These are phyloP conservation scores for Macrosoma leucophasiata DNA, from an alignment of 2,888 invertebrate species.

Conservation along the genomic window DNA sequence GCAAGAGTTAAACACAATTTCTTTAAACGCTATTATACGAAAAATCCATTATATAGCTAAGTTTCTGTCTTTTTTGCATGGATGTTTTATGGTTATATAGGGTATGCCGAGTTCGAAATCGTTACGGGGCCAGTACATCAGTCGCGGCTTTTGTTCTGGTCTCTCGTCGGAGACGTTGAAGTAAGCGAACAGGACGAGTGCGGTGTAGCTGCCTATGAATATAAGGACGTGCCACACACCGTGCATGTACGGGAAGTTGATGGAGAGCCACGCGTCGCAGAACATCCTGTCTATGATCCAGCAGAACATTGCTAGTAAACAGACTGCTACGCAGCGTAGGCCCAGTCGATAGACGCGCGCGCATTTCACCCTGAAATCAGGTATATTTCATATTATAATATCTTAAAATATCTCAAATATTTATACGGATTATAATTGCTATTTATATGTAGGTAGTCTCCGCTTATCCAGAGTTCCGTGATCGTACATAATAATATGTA, in stretches of 20 bases:
- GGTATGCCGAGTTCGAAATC: constrained; percentile 87
- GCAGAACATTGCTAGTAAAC: constrained; percentile 82
- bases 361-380: constrained; percentile 73
- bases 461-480: too few relatives aligned
- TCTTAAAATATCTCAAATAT: too few relatives aligned
- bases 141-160: constrained; percentile 80
- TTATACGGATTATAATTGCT: too few relatives aligned
- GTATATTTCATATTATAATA: too few relatives aligned
- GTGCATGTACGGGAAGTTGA: constrained; percentile 89
- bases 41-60: constrained; percentile 60
- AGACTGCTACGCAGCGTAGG: constrained; percentile 80
- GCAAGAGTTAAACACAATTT: constrained; percentile 12
- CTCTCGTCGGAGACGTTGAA: constrained; percentile 83
- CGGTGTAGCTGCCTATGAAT: constrained; percentile 85
- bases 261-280: constrained; percentile 85
- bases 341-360: constrained; percentile 82
- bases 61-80: constrained; percentile 63
- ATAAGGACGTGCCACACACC: constrained; percentile 89
- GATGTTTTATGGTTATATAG: constrained; percentile 80
- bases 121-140: constrained; percentile 86
- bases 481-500: too few relatives aligned
- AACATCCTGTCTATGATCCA: constrained; percentile 87
- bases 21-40: constrained; percentile 18
- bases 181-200: constrained; percentile 85
- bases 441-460: too few relatives aligned